phyloP scores from a whole-genome alignment of 2,888 invertebrate species.

The Smittia sp. region DNA sequence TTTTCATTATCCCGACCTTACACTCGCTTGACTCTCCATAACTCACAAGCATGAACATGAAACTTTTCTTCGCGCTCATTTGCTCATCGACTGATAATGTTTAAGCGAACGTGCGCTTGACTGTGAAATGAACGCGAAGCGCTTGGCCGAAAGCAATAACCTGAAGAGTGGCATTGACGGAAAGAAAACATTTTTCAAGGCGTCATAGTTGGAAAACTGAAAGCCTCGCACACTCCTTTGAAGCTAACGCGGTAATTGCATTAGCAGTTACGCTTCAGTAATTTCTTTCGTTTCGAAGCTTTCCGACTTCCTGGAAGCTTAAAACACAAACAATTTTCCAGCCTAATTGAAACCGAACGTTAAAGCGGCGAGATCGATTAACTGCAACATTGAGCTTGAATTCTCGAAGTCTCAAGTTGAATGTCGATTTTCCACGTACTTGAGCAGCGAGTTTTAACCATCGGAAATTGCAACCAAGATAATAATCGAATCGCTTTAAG shows the following conservation, averaged over 20 bases:
- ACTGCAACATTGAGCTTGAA: too few species aligned
- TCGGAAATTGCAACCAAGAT: too few species aligned
- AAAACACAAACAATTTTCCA: background rate
- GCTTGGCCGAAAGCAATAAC: slow-evolving; percentile 21
- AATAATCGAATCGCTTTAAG: too few species aligned
- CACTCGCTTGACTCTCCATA: too few species aligned
- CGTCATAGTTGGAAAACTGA: slow-evolving; percentile 9
- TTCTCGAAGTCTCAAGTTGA: too few species aligned
- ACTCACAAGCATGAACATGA: background rate
- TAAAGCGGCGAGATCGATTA: background rate
- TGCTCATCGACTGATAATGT: background rate
- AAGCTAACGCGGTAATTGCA: background rate
- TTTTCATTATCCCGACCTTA: too few species aligned
- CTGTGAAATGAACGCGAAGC: background rate
- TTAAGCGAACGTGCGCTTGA: background rate
- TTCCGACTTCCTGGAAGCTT: too few species aligned
- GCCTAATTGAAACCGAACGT: background rate
- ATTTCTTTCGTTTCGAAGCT: background rate
- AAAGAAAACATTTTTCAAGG: slow-evolving; percentile 28
- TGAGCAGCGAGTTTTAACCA: too few species aligned
- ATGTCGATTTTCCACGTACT: too few species aligned
- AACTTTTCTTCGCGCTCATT: background rate
- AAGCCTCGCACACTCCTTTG: background rate
- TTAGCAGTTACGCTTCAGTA: background rate
- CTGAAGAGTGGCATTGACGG: slow-evolving; percentile 20